Base-by-base conservation (phyloP, 2,797 vertebrate genomes). In the Simalia tracyae region DNA sequence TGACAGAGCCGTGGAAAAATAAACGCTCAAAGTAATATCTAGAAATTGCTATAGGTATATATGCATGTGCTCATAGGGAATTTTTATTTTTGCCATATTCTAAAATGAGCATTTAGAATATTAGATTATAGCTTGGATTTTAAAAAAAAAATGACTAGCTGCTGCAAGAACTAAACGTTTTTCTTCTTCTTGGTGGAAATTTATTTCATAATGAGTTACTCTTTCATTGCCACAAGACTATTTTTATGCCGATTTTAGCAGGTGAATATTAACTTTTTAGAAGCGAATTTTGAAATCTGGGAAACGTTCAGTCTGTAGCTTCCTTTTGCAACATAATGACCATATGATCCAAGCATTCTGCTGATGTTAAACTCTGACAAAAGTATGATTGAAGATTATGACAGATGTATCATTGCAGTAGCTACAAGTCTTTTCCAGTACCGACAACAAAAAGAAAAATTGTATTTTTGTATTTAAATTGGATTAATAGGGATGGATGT, bases 401-500 rank as follows among this genome's bases (percentile, higher is more conserved):
- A 93, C 93, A 90, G 92, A 96, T 95, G 94, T 90, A 10, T 94
- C 60, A 54, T 95, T 93, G 60, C 90, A 94, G 94, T 93, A 93
- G 93, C 93, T 92, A 92, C 93, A 90, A 81, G 93, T 95, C 68
- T 95, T 94, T 95, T 61, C n/a, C 88, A 92, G 63, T 76, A 61
- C 91, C 88, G 89, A 93, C 94, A 84, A 91, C 14, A 46, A 60
- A 81, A 81, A 86, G 89, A 59, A 88, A 93, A 88, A 66, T 60
- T 54, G 93, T 92, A 86, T 91, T 88, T 90, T 93, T 95, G 81
- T 91, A 94, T 93, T 92, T 96, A 93, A 95, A 96, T 95, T 60
- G 92, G 94, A 95, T 96, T 94, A 96, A 87, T 96, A 96, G 91
- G 94, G 96, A 95, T 93, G 94, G 91, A 94, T 95, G 95, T 93